Conservation (phyloP, 2,113 vertebrate genomes). For the Pelodiscus sinensis region DNA sequence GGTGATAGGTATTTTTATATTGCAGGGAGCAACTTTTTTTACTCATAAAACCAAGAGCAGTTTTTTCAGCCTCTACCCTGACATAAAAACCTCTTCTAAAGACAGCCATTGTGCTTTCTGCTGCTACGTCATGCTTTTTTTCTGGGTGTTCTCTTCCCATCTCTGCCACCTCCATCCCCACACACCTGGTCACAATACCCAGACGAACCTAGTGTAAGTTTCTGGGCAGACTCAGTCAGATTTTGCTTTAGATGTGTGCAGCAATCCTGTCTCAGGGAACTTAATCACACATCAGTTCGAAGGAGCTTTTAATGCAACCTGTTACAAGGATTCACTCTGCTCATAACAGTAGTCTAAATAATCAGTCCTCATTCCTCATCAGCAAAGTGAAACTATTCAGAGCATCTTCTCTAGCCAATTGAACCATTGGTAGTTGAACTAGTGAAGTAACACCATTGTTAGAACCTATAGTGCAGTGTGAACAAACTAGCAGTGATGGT, state of each 20-base stretch:
- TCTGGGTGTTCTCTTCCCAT: background rate
- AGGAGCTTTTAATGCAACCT: background rate
- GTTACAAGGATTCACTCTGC: background rate
- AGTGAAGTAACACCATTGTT: background rate
- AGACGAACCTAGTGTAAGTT: background rate
- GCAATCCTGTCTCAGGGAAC: background rate
- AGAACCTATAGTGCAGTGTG: background rate
- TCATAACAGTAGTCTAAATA: background rate
- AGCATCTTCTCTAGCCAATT: background rate
- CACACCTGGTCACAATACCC: background rate
- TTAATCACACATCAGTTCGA: background rate
- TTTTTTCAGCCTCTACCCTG: background rate
- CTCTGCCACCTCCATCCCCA: background rate
- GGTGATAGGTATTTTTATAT: background rate
- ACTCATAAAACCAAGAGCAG: background rate
- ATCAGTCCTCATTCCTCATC: background rate
- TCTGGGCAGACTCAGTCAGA: background rate
- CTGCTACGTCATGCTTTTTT: background rate
- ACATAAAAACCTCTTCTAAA: background rate
- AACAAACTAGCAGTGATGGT: background rate
- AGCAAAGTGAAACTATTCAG: background rate
- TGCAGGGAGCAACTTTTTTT: background rate
- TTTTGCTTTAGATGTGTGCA: background rate
- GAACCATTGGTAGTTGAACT: background rate
- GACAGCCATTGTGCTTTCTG: background rate